Evolutionary conservation across 2,888 invertebrate species (phyloP).

Genomic region (Panzeria rudis): DNA sequence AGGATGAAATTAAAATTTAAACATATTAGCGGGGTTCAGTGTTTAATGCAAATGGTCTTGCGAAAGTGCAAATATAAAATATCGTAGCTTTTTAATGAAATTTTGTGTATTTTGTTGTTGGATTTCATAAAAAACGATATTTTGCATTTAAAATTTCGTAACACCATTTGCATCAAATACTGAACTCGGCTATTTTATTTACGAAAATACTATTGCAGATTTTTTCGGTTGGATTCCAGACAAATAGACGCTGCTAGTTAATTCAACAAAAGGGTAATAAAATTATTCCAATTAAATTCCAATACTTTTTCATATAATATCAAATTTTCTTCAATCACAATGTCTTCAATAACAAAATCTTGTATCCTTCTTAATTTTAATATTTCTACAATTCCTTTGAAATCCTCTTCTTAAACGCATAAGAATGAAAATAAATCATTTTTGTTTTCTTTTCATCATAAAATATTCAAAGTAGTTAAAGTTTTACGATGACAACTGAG

Average conservation of each 20-base stretch:
- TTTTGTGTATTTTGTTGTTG: too few relatives aligned
- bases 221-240: not conserved
- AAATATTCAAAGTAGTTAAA: slow-evolving; percentile 33
- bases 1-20: too few relatives aligned
- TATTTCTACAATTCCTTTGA: not conserved
- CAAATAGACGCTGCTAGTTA: not conserved
- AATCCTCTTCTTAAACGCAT: not conserved
- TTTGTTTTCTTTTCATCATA: slow-evolving; percentile 8
- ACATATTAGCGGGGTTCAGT: too few relatives aligned
- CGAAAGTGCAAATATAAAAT: too few relatives aligned
- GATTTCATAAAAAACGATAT: too few relatives aligned
- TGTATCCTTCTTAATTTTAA: not conserved
- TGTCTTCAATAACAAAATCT: too few relatives aligned
- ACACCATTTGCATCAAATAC: too few relatives aligned
- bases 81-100: too few relatives aligned
- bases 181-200: too few relatives aligned
- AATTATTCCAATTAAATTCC: not conserved
- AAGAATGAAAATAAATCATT: not conserved
- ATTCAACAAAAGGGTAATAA: not conserved
- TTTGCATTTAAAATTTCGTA: too few relatives aligned
- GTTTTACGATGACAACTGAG: slow-evolving; percentile 15
- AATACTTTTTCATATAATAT: not conserved
- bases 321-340: not conserved
- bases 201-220: too few relatives aligned
- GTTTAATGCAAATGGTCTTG: too few relatives aligned